Evolutionary conservation across 2,888 invertebrate genomes (phyloP), one percentile per base, ranked within the genome.

Genomic region (Volucella bombylans): DNA sequence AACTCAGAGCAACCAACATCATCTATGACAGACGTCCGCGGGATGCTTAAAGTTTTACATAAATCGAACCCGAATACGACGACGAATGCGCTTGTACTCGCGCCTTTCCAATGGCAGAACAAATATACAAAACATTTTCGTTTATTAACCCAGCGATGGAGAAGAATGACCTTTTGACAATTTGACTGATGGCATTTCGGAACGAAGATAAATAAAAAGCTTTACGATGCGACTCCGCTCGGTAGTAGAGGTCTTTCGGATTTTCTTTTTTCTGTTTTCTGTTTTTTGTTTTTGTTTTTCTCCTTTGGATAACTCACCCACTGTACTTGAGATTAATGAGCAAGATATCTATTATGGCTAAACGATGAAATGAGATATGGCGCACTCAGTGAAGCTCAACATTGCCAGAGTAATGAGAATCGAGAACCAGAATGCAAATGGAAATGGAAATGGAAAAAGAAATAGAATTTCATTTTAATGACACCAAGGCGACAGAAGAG

Each of bases 121-220:
- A 69, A 64, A 64, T 47, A 57, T 39, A 69, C 39, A 76, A 64
- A 61, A 47, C 45, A 54, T 47, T 73, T 31, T 78, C 47, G 57
- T 82, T 78, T 78, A 82, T 82, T 73, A 78, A 78, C 73, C 72
- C 68, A 31, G 3, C 18, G 23, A 1, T 41, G 64, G 23, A 38
- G 54, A 64, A 45, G 74, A 79, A 74, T 83, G 83, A 83, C 79
- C 83, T 83, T 83, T 83, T 79, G 79, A 83, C 83, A 79, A 83
- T 65, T 69, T 74, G 80, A 80, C 83, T 79, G 83, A 83, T 83
- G 83, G 79, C 78, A 82, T 82, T 82, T 73, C 31, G 82, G 62
- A 68, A 67, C 64, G 78, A 73, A 73, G 64, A 73, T 71, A 83
- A 79, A 79, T 59, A 83, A 73, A 54, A 69, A 68, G 31, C 31